Conservation (phyloP, 2,113 vertebrate species). For the Tachycineta bicolor region DNA sequence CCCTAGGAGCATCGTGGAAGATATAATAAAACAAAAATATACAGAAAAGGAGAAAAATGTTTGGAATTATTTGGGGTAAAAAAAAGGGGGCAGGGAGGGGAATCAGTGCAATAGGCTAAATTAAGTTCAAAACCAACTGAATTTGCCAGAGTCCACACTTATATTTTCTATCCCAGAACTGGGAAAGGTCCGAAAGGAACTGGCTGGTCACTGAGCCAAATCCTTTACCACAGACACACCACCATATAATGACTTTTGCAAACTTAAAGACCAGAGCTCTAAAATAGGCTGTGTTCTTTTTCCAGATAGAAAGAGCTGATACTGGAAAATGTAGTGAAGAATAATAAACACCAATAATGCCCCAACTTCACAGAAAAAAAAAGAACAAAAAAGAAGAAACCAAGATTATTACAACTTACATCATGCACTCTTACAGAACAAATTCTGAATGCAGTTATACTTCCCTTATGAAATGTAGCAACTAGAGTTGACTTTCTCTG, state of each 20-base stretch:
- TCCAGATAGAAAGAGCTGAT: not conserved
- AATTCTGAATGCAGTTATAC: not conserved
- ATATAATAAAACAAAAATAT: not conserved
- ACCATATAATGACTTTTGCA: not conserved
- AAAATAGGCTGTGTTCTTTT: not conserved
- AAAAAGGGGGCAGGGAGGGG: rapidly evolving
- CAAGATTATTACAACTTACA: not conserved
- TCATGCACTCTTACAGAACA: not conserved
- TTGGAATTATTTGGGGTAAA: not conserved
- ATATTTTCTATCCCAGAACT: not conserved
- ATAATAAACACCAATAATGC: not conserved
- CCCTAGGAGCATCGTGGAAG: slow-evolving; percentile 72
- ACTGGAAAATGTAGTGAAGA: not conserved
- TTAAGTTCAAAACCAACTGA: not conserved
- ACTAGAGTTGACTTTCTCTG: not conserved
- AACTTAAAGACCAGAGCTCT: not conserved
- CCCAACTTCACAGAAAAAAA: not conserved
- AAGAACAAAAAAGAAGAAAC: not conserved
- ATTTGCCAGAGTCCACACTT: not conserved
- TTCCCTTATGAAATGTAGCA: not conserved
- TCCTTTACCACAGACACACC: not conserved
- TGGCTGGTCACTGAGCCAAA: not conserved
- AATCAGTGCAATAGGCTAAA: not conserved
- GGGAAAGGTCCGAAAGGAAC: not conserved
- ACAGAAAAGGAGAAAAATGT: not conserved